phyloP scores from a whole-genome alignment of 2,797 vertebrate species.

The Synaphobranchus kaupii region DNA sequence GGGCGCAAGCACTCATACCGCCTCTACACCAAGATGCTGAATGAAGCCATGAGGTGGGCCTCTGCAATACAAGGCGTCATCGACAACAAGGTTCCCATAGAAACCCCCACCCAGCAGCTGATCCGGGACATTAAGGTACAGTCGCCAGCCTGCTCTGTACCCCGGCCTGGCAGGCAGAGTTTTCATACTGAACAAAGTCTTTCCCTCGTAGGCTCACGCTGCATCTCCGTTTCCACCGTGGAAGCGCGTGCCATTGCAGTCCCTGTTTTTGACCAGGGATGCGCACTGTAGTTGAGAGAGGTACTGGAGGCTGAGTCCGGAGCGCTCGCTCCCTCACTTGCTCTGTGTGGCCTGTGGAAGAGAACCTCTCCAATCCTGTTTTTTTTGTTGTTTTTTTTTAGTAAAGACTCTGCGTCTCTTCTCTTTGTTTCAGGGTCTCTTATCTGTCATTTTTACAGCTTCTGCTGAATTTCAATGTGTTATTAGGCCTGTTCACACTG shows the following conservation, averaged over 20 bases:
- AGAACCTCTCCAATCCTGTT: not conserved
- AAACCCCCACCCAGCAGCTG: constrained; percentile 91
- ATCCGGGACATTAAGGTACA: constrained; percentile 91
- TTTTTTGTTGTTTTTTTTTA: not conserved
- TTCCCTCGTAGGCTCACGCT: not conserved
- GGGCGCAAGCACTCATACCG: constrained; percentile 90
- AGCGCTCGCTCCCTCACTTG: no score
- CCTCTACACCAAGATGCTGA: constrained; percentile 88
- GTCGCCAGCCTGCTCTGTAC: not conserved
- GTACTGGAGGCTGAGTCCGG: constrained; percentile 49
- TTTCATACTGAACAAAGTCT: not conserved
- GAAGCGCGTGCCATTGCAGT: constrained; percentile 20
- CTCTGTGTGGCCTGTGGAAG: constrained; percentile 21
- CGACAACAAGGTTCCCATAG: constrained; percentile 89
- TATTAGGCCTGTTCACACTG: not conserved
- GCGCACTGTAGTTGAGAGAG: constrained; percentile 39
- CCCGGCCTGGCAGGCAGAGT: no score
- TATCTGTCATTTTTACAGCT: not conserved
- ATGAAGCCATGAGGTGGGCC: constrained; percentile 90
- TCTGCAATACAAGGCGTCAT: constrained; percentile 89
- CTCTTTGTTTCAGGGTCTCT: constrained; percentile 4
- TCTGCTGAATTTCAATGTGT: not conserved
- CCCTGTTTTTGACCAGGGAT: constrained; percentile 23
- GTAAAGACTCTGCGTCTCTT: not conserved
- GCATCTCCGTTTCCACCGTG: constrained; percentile 19